Evolutionary conservation across 2,888 invertebrate species (phyloP), one percentile per base, ranked within the genome.

Genomic region (Drosophila ezoana): DNA sequence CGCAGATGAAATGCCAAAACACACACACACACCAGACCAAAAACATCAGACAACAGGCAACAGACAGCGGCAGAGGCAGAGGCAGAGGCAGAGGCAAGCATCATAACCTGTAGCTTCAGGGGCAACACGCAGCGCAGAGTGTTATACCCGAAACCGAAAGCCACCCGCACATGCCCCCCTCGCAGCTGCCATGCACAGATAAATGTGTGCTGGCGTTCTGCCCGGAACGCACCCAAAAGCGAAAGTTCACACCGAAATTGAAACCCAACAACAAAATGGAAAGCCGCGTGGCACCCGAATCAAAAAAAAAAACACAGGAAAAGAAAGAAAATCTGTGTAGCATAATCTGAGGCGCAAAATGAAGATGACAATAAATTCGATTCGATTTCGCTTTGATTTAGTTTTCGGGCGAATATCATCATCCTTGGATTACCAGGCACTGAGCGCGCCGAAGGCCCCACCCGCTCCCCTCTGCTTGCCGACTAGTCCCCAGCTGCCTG

Each of bases 311-410:
- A 60, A 44, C 54, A 61, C 2, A 16, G 1, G 20, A 13, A n/a
- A 20, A 4, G 13, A 51, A 51, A n/a, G 53, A 62, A 45, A 79
- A 76, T 77, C 73, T 71, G 79, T 81, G 79, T 71, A 56, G 76
- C 86, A 81, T 85, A 79, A 84, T 73, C 76, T 79, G 67, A 85
- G 88, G 87, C 88, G 66, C 82, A 87, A 89, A 85, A 85, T 84
- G 88, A 79, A 85, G 89, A 81, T 81, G 85, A 87, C 85, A 87
- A 87, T 85, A 89, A 85, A 85, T 89, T 85, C 89, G 89, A 87
- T 85, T 85, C 88, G 85, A 89, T 89, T 85, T 85, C 75, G 77
- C 82, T 89, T 89, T 85, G 89, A 85, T 85, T 89, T 85, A 85
- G 89, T 85, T 85, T 82, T 84, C n/a, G 75, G 67, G 67, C 71